Percentiles rank a stretch among this genome's conserved stretches.
Conservation (phyloP, 1,140 invertebrate species). For the Eumaeus atala region DNA sequence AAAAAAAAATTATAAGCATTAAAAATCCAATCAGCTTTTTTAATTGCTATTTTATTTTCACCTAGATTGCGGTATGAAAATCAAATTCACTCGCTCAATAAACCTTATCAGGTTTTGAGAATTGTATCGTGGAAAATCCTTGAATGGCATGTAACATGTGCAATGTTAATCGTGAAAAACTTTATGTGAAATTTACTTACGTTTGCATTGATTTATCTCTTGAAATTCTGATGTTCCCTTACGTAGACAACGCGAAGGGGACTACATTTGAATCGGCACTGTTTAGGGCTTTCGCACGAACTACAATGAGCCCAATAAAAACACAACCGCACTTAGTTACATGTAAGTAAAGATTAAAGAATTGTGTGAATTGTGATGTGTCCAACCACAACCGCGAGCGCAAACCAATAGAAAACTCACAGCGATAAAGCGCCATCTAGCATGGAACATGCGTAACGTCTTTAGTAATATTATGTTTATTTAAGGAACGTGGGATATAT, state of each 20-base stretch:
- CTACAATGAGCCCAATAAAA: conserved; percentile 65
- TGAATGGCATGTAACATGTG: conserved; percentile 37
- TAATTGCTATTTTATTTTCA: too few relatives aligned
- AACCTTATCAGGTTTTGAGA: conserved; percentile 2
- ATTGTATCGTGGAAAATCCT: conserved; percentile 30
- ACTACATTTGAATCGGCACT: conserved; percentile 71
- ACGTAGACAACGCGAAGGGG: conserved; percentile 46
- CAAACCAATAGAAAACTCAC: conserved; percentile 15
- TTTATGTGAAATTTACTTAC: conserved; percentile 41
- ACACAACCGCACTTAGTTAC: conserved; percentile 63
- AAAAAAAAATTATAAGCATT: too few relatives aligned
- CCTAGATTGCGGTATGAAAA: too few relatives aligned
- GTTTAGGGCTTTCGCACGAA: conserved; percentile 64
- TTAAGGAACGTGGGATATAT: too few relatives aligned
- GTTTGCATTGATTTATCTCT: conserved; percentile 67
- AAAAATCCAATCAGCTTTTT: too few relatives aligned
- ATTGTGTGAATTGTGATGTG: conserved; percentile 12
- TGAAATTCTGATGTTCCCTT: conserved; percentile 50
- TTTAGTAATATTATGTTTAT: too few relatives aligned
- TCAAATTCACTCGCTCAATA: too few relatives aligned
- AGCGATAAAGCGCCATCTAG: neutral
- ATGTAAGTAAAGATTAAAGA: conserved; percentile 53
- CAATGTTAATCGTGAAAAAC: conserved; percentile 38
- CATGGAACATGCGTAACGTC: too few relatives aligned
- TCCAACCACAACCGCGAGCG: conserved; percentile 26